phyloP scores from a whole-genome alignment of 2,888 invertebrate genomes.

The Syrphus vitripennis region DNA sequence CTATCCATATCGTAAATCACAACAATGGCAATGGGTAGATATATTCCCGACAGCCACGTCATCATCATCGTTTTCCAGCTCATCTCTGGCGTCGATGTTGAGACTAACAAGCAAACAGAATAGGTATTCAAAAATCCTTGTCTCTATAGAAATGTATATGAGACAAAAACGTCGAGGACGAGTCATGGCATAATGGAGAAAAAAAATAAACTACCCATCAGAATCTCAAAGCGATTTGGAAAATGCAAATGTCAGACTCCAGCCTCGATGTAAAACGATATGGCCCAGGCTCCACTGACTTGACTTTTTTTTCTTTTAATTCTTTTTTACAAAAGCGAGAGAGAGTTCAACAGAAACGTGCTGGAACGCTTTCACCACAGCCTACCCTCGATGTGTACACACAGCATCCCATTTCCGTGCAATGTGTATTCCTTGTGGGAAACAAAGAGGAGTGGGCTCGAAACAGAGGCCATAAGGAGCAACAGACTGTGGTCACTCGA shows the following conservation, averaged over 20 bases:
- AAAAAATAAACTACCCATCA: conserved; percentile 30
- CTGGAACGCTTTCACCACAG: conserved; percentile 44
- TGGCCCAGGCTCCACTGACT: conserved; percentile 25
- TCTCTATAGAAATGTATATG: neutral
- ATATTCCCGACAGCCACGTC: conserved; percentile 2
- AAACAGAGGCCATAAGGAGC: conserved; percentile 27
- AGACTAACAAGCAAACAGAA: conserved; percentile 36
- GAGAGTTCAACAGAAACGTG: conserved; percentile 28
- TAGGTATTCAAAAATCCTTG: neutral
- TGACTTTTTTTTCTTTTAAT: neutral
- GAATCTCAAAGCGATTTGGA: conserved; percentile 60
- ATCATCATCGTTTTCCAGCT: conserved; percentile 33
- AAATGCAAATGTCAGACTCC: conserved; percentile 65
- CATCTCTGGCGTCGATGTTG: conserved; percentile 44
- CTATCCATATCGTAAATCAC: conserved; percentile 50
- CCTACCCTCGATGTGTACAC: conserved; percentile 18
- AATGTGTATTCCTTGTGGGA: neutral
- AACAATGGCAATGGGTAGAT: neutral
- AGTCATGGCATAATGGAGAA: neutral
- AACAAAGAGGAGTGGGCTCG: neutral
- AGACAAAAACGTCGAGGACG: conserved; percentile 30
- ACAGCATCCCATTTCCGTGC: neutral
- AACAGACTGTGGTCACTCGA: conserved; percentile 66
- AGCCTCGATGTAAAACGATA: conserved; percentile 62
- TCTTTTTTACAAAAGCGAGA: neutral